Conservation (phyloP, 2,888 invertebrate species). For the Prionchulus punctatus region DNA sequence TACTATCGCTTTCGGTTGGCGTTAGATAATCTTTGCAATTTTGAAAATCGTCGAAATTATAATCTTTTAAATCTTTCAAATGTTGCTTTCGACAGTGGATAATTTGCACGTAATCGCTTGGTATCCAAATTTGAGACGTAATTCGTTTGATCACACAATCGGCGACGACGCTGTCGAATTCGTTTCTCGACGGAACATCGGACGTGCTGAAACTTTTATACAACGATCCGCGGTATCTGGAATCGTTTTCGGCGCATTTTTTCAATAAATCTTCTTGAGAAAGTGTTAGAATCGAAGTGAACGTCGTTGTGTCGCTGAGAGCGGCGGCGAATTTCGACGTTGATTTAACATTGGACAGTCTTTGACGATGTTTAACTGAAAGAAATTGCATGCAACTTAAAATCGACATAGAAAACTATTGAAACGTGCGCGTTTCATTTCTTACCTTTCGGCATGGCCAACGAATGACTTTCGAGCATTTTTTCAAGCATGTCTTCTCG, state of each 20-base stretch:
- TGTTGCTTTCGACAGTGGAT: background rate
- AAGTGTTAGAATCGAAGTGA: background rate
- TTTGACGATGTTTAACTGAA: too few relatives aligned
- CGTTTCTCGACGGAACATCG: background rate
- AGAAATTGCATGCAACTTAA: too few relatives aligned
- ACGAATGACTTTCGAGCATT: background rate
- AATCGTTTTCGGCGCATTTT: background rate
- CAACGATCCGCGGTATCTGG: background rate
- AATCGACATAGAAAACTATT: too few relatives aligned
- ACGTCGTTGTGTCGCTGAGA: background rate
- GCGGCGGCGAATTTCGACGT: too few relatives aligned
- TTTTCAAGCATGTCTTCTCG: constrained; percentile 2
- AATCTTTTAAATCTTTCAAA: background rate
- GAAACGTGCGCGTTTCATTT: too few relatives aligned
- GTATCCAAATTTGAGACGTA: background rate
- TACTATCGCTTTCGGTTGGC: background rate
- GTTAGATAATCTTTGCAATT: too few relatives aligned
- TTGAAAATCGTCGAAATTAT: background rate
- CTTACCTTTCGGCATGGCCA: background rate
- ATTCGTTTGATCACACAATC: too few relatives aligned
- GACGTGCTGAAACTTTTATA: constrained; percentile 3
- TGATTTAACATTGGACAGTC: too few relatives aligned
- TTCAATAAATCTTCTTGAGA: background rate
- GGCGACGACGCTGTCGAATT: background rate
- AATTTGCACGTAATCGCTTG: background rate